Base-by-base conservation (phyloP, 2,888 invertebrate species). In the Odiellus spinosus region DNA sequence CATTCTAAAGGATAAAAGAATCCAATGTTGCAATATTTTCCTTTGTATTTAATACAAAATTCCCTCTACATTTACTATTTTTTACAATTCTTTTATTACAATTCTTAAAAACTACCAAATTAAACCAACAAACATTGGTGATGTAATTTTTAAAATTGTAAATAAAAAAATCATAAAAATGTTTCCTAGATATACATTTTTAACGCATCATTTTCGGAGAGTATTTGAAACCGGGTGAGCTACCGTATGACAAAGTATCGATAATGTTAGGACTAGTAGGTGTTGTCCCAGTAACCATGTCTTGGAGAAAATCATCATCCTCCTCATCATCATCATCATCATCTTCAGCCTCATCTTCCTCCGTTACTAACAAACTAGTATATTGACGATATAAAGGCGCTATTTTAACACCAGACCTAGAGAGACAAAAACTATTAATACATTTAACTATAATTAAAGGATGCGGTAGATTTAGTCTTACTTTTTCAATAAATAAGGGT, bases 401-500 rank as follows among this genome's bases (percentile, higher is more conserved):
- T 8, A 38, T 38, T 18, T 18, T 17, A 17, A 17, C 10, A 12
- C 38, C 18, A 18, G 38, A 38, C 38, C 38, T 38, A n/a, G 3
- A 35, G 12, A 35, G n/a, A 35, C 35, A 35, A 12, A 35, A 4
- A 35, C 1, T n/a, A n/a, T 35, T 35, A n/a, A 35, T n/a, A 4
- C 5, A 4, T 35, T 2, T 35, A 2, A n/a, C n/a, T 14, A 72
- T 73, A 32, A 67, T 73, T 64, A 15, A 57, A 62, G 52, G 6
- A 46, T 40, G 19, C 5, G 6, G 12, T 14, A 17, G 12, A 34
- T 34, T 42, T 17, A 38, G 42, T 55, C 55, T 67, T 60, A 79
- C 78, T 71, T 73, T 57, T 76, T 74, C 40, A 93, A 69, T 14
- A 79, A 66, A 62, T 82, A 91, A 0, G 87, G 87, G 67, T 90